These are phyloP conservation scores for Calycopis cecrops DNA, from an alignment of 1,140 invertebrate species.

Conservation along the genomic window DNA sequence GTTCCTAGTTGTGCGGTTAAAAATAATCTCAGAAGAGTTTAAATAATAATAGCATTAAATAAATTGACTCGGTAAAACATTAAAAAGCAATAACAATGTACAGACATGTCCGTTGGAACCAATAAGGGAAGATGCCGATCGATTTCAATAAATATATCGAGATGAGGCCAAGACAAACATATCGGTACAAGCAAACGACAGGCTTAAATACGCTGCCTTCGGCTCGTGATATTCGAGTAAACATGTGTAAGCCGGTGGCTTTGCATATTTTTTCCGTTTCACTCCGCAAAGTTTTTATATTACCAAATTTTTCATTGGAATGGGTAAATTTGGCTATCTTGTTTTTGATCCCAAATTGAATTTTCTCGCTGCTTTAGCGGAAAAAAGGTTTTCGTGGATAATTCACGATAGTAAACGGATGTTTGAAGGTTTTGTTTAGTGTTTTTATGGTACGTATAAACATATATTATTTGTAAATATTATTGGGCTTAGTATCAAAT, in stretches of 20 bases:
- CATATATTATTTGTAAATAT: too few species aligned
- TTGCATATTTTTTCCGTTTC: constrained; percentile 14
- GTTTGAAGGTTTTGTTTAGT: not conserved
- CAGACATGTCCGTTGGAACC: constrained; percentile 42
- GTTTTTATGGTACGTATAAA: too few species aligned
- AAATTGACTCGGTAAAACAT: too few species aligned
- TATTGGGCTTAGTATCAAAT: too few species aligned
- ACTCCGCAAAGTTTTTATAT: not conserved
- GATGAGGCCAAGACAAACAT: constrained; percentile 66
- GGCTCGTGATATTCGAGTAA: constrained; percentile 56
- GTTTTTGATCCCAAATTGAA: constrained; percentile 11
- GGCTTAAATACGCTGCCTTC: constrained; percentile 59
- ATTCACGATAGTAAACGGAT: constrained; percentile 6
- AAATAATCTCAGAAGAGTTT: too few species aligned
- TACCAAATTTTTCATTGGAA: constrained; percentile 6
- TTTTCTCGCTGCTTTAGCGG: not conserved
- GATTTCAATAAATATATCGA: constrained; percentile 64
- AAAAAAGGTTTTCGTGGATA: not conserved
- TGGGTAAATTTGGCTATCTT: constrained; percentile 7
- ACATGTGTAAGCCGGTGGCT: constrained; percentile 37
- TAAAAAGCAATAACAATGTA: constrained; percentile 44
- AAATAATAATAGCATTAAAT: too few species aligned
- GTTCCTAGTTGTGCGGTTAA: too few species aligned
- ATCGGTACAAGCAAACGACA: constrained; percentile 45
- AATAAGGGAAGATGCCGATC: constrained; percentile 55